Base-by-base conservation (phyloP, 2,888 invertebrate genomes). In the Sceliomorpha sp. region DNA sequence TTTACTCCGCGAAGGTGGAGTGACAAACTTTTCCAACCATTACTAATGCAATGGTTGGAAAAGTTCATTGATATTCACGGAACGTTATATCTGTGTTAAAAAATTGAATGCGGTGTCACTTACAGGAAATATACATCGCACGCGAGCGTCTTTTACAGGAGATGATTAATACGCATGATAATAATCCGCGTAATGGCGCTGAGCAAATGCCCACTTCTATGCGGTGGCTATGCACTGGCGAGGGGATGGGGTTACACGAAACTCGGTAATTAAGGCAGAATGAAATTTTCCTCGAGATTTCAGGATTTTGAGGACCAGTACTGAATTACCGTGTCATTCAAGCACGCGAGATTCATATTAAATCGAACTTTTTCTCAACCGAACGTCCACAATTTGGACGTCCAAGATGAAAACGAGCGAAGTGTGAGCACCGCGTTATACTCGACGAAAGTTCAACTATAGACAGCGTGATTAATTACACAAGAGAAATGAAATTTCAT, bases 161-260 rank as follows among this genome's bases (percentile, higher is more conserved):
- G 34, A 50, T 50, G 36, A 50, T 50, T 50, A 50, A 37, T 50
- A 50, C 50, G 26, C 15, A 12, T 15, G 50, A 50, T 50, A 37
- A 50, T 50, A 50, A 40, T 40, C 37, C 36, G 27, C 50, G 50
- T 36, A 50, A 50, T 50, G 29, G 15, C 29, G 9, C 44, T 15
- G 44, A 15, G 32, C 1, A 32, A 9, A 26, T 36, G 34, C 48
- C 48, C 34, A 48, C 24, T 47, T 47, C 15, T 20, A 47, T 26
- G 40, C 10, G 12, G n/a, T 17, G 14, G 14, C 15, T 14, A 6
- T 15, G 2, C 6, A 17, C 7, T 6, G 40, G 31, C 31, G 32
- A 31, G n/a, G 1, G 32, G 32, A 10, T 9, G 1, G 45, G 37
- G 32, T 1, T 37, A 50, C 37, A 27, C 27, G 29, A 29, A 37